Conservation (phyloP, 2,113 vertebrate genomes). For the Cyanocitta stelleri region DNA sequence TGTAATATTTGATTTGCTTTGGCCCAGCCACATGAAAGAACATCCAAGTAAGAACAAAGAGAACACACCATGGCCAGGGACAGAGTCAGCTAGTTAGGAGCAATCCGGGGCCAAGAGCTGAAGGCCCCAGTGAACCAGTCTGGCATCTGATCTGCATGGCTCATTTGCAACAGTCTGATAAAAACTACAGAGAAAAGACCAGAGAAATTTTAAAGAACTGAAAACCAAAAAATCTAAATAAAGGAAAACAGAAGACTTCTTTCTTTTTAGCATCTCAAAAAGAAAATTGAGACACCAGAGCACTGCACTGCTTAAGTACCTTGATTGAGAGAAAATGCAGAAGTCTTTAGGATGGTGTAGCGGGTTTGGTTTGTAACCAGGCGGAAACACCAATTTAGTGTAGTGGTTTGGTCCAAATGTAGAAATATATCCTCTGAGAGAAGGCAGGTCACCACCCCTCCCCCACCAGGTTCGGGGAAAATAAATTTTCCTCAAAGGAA, state of each 20-base stretch:
- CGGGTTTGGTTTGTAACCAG: no score
- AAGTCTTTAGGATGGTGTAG: background rate
- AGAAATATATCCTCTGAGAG: no score
- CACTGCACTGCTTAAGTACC: background rate
- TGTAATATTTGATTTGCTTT: conserved; percentile 44
- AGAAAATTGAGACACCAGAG: background rate
- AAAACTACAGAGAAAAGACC: background rate
- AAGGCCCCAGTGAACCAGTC: background rate
- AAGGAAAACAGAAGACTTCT: background rate
- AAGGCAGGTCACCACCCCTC: no score
- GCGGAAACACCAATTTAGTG: no score
- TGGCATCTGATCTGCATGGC: background rate
- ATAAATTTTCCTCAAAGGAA: no score
- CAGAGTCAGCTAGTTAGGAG: background rate
- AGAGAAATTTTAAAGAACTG: background rate
- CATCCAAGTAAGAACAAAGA: conserved; percentile 37
- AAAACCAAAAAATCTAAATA: background rate
- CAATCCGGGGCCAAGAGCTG: background rate
- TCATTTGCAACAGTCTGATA: background rate
- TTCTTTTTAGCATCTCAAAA: background rate
- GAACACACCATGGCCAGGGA: background rate
- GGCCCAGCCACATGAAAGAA: background rate
- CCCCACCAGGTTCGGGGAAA: no score
- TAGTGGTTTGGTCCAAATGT: no score
- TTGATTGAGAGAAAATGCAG: background rate